These are phyloP conservation scores for Tetramorium alpestre DNA, from an alignment of 1,140 invertebrate species.

Conservation along the genomic window DNA sequence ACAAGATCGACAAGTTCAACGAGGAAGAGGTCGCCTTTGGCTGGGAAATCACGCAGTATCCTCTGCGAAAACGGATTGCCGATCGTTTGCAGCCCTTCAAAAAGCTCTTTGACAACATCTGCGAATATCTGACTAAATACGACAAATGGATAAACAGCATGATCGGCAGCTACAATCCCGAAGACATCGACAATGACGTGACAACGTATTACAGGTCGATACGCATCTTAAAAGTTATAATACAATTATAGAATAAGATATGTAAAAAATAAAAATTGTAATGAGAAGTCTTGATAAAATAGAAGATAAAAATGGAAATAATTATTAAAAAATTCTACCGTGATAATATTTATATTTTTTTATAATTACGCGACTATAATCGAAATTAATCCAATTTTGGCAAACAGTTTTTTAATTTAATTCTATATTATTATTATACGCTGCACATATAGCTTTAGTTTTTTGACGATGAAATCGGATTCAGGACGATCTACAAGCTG, in stretches of 20 bases:
- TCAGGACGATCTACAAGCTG: slow-evolving; percentile 93
- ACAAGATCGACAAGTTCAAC: slow-evolving; percentile 96
- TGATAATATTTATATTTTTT: neutral
- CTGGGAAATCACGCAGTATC: slow-evolving; percentile 96
- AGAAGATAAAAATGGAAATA: neutral
- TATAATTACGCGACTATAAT: neutral
- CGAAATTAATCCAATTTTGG: neutral
- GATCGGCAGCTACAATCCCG: slow-evolving; percentile 94
- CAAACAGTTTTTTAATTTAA: neutral
- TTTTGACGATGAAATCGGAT: slow-evolving; percentile 4
- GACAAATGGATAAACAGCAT: slow-evolving; percentile 93
- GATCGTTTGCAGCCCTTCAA: slow-evolving; percentile 93
- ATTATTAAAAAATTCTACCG: neutral
- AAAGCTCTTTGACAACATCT: slow-evolving; percentile 94
- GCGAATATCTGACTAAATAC: slow-evolving; percentile 94
- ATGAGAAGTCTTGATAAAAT: neutral
- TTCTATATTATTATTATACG: neutral
- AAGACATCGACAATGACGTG: slow-evolving; percentile 95
- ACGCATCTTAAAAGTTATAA: neutral
- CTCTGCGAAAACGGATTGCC: slow-evolving; percentile 90
- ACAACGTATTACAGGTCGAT: slow-evolving; percentile 77
- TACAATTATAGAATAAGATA: neutral
- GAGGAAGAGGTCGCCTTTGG: slow-evolving; percentile 95
- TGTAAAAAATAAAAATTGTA: neutral
- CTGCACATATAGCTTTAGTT: neutral